These are phyloP conservation scores for Aythya baeri DNA, from an alignment of 2,113 vertebrate genomes.

Conservation along the genomic window DNA sequence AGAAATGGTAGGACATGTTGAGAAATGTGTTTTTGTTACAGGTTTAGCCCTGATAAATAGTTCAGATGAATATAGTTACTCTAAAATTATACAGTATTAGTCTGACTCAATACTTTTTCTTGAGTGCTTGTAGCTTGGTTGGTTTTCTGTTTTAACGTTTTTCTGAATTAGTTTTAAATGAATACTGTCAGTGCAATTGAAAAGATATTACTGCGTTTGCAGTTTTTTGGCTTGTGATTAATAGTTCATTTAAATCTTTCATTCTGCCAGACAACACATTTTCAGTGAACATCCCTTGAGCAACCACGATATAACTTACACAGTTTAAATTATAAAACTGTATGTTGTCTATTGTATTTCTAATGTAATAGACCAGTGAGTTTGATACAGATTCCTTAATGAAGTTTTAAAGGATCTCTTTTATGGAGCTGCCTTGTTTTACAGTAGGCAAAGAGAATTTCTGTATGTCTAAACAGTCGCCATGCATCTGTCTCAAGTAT, in stretches of 20 bases:
- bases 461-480: neutral
- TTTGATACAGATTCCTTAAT: neutral
- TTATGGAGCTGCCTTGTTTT: neutral
- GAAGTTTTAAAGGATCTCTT: neutral
- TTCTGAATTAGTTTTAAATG: neutral
- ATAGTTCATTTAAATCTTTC: neutral
- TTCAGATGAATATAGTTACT: neutral
- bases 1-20: neutral
- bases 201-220: neutral
- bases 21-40: neutral
- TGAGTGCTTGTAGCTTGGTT: neutral
- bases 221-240: neutral
- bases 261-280: neutral
- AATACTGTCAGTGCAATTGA: neutral
- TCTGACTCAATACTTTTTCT: neutral
- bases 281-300: neutral
- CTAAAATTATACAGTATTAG: neutral
- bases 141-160: neutral
- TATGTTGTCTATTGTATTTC: neutral
- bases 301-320: neutral
- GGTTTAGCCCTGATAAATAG: neutral
- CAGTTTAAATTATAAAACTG: too few relatives aligned
- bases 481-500: neutral
- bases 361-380: neutral
- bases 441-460: neutral